phyloP scores from a whole-genome alignment of 2,113 vertebrate species.

The Mesocricetus auratus region DNA sequence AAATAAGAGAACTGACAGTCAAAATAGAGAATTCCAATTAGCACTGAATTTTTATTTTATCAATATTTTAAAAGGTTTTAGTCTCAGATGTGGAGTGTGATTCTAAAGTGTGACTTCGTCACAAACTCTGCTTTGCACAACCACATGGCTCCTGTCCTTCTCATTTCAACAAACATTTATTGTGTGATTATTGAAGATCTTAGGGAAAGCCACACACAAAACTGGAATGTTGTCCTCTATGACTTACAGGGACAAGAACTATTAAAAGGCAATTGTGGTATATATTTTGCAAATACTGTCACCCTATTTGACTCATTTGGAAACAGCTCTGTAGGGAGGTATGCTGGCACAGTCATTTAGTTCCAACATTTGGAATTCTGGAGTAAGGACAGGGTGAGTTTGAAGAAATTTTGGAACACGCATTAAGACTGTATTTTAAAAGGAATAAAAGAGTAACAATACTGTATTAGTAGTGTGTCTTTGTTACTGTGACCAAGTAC shows the following conservation, averaged over 20 bases:
- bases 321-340: not conserved
- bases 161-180: constrained; percentile 69
- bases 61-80: constrained; percentile 82
- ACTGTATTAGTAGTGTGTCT: not conserved
- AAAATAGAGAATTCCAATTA: constrained; percentile 83
- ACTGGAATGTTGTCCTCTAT: constrained; percentile 17
- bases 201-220: not conserved
- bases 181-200: constrained; percentile 42
- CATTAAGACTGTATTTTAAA: too few relatives aligned
- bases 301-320: not conserved
- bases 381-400: too few relatives aligned
- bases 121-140: constrained; percentile 64
- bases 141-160: constrained; percentile 75
- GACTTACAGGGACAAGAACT: not conserved
- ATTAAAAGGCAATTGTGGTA: not conserved
- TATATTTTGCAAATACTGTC: constrained; percentile 20
- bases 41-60: constrained; percentile 85
- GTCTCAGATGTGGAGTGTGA: constrained; percentile 75
- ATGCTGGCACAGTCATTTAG: not conserved
- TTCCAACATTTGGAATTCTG: not conserved
- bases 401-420: too few relatives aligned
- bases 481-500: not conserved
- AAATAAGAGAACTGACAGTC: constrained; percentile 79
- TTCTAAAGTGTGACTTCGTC: constrained; percentile 79
- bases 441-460: not conserved